A percentile compares a stretch with the other conserved stretches of the same genome.
These are phyloP conservation scores for Amia ocellicauda DNA, from an alignment of 2,113 vertebrate genomes.

Conservation along the genomic window DNA sequence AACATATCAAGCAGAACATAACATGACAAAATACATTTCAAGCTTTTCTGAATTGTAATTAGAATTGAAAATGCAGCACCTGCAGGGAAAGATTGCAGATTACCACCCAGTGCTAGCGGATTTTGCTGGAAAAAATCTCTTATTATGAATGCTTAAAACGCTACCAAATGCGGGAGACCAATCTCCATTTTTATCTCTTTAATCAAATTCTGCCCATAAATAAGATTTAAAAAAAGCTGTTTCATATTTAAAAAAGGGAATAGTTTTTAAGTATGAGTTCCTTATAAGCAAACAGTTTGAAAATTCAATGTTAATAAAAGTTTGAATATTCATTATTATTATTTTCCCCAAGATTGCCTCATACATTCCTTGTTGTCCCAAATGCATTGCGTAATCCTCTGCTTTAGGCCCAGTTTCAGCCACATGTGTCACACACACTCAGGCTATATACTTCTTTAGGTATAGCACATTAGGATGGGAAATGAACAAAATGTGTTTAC, in stretches of 20 bases:
- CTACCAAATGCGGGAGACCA: no score
- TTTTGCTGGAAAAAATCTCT: no score
- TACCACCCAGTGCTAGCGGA: no score
- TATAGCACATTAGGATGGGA: not conserved
- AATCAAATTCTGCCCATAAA: conserved; percentile 2
- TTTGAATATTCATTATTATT: conserved; percentile 6
- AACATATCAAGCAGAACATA: no score
- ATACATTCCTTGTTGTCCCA: not conserved
- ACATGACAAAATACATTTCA: no score
- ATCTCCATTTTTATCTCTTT: no score
- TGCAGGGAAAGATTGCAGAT: no score
- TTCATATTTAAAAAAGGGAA: conserved; percentile 4
- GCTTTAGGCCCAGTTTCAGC: not conserved
- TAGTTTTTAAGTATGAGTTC: not conserved
- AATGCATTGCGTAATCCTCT: not conserved
- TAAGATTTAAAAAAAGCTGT: conserved; percentile 3
- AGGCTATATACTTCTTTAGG: no score
- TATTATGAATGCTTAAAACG: no score
- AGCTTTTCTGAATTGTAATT: no score
- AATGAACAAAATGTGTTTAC: not conserved
- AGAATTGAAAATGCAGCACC: no score
- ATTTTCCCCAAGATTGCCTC: conserved; percentile 5
- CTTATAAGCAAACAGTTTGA: not conserved
- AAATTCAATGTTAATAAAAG: conserved; percentile 8
- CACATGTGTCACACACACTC: not conserved